A percentile compares a stretch with the other conserved stretches of the same genome.
These are phyloP conservation scores for Oegoconia quadripuncta DNA, from an alignment of 2,888 invertebrate species.

Conservation along the genomic window DNA sequence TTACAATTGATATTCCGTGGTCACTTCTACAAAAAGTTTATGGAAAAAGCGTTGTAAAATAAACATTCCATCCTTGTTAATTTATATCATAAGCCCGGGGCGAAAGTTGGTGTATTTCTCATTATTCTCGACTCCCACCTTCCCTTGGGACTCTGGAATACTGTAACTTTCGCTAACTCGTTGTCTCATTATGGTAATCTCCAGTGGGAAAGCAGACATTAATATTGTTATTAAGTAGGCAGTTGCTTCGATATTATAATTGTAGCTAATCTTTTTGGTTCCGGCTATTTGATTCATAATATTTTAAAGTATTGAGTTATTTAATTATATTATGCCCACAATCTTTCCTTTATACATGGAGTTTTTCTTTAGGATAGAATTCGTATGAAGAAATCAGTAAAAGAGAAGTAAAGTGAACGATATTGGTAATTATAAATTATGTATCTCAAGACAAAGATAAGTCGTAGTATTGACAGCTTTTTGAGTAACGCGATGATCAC, in stretches of 20 bases:
- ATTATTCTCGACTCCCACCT: conserved; percentile 44
- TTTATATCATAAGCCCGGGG: conserved; percentile 32
- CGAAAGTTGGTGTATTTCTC: conserved; percentile 44
- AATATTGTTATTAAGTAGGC: conserved; percentile 35
- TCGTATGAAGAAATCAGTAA: no score
- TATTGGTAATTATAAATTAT: no score
- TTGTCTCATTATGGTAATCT: conserved; percentile 53
- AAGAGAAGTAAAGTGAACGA: no score
- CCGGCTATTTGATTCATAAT: background rate
- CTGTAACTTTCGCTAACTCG: conserved; percentile 51
- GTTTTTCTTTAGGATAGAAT: no score
- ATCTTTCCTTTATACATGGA: no score
- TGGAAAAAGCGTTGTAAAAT: background rate
- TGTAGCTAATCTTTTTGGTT: background rate
- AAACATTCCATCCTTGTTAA: conserved; percentile 13
- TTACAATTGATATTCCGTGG: no score
- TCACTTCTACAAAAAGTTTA: no score
- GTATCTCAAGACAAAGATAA: no score
- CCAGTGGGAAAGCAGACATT: conserved; percentile 37
- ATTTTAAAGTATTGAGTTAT: no score
- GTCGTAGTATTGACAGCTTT: no score
- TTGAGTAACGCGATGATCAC: no score
- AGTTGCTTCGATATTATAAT: conserved; percentile 7
- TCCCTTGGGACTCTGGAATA: conserved; percentile 36
- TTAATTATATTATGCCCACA: no score